Base-by-base conservation (phyloP, 53 echinoderm and acorn worm species). In the Echinarachnius parma region DNA sequence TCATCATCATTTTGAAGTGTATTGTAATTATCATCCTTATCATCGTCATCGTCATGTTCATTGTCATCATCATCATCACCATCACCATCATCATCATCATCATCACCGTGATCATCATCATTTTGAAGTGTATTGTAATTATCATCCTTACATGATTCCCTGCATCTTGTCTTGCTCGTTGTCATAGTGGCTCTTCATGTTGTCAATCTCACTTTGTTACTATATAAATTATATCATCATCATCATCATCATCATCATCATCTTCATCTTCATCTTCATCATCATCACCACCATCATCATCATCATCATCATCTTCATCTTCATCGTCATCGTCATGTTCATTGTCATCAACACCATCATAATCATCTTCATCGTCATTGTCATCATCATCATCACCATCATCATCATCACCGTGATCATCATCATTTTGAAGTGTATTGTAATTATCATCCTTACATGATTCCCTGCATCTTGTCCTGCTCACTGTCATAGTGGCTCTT, bases 91-190 rank as follows among this genome's bases (percentile, higher is more conserved):
- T 30, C 68, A 49, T 49, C 52, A 67, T 28, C 46, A 54, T 54
- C 54, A 54, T 24, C 54, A 54, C 14, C 54, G 32, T 32, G 31
- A 1, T 61, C 5, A 7, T 8, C 49, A 22, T 45, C 46, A 45
- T 45, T 15, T 11, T 45, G 9, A 45, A 45, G 46, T 45, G 15
- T 45, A n/a, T n/a, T n/a, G n/a, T n/a, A n/a, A n/a, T n/a, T n/a
- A n/a, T n/a, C n/a, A n/a, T n/a, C n/a, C 88, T 88, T 76, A 92
- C 92, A 92, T 83, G 30, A 78, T 81, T 10, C 47, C 44, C 49
- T 92, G 69, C 1, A 92, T 78, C 44, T 59, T 58, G 23, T 88
- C 81, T 45, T 92, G 92, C 32, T 92, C 84, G 34, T 81, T 59
- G 26, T 92, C 88, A 62, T 92, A 92, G 21, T 85, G 78, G 24